These are phyloP conservation scores for Linyphia triangularis DNA, from an alignment of 2,888 invertebrate genomes.

Conservation along the genomic window DNA sequence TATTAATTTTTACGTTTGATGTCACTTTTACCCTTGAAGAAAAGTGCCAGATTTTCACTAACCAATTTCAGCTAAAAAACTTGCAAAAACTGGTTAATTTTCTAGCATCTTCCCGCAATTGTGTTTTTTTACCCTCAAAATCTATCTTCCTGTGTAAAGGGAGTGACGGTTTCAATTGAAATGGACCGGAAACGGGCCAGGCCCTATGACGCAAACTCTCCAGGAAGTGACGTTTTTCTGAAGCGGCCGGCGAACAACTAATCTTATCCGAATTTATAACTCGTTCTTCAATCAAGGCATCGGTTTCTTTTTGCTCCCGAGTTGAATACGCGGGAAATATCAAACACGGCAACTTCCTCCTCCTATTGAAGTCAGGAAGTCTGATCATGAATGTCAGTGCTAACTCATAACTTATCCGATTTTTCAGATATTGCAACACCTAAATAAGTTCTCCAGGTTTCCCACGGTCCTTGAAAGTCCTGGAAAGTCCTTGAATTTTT, in stretches of 20 bases:
- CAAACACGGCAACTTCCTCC: conserved; percentile 30
- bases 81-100: neutral
- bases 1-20: neutral
- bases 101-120: too few species aligned
- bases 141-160: neutral
- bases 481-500: too few species aligned
- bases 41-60: neutral
- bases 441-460: neutral
- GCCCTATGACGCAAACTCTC: conserved; percentile 41
- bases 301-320: neutral
- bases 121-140: neutral
- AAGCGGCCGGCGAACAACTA: conserved; percentile 7
- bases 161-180: conserved; percentile 34
- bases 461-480: too few species aligned
- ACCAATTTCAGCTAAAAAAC: neutral
- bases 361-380: conserved; percentile 35
- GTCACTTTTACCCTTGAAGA: neutral
- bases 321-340: neutral
- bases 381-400: neutral
- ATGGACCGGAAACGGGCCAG: conserved; percentile 45
- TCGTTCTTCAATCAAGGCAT: neutral
- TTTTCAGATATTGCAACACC: neutral
- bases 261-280: conserved; percentile 29
- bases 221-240: conserved; percentile 34
- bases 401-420: neutral